Base-by-base conservation (phyloP, 2,888 invertebrate species). In the Deilephila porcellus region DNA sequence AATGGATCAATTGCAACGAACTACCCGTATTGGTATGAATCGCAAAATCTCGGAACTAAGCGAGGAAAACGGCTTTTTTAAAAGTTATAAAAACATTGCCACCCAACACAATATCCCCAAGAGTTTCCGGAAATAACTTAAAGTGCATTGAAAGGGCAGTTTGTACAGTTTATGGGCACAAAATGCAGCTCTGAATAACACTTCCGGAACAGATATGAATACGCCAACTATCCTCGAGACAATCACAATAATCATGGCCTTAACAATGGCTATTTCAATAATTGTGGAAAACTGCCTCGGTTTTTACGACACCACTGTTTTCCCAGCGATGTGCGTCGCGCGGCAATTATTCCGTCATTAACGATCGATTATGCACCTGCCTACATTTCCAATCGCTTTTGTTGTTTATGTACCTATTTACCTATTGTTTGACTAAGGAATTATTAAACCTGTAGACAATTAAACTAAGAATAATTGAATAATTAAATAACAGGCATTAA, bases 311-410 rank as follows among this genome's bases (percentile, higher is more conserved):
- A 64, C 6, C 14, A 70, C 14, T 32, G 34, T 53, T 53, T 32
- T 64, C 29, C 52, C 8, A 2, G 29, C 19, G 1, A 45, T 45
- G 14, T 6, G 45, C 11, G 63, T 32, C 29, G 25, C 4, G 20
- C 52, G 60, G n/a, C 14, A 72, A 72, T 64, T 72, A 72, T 34
- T 53, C 34, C 5, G 56, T 60, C 56, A 72, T 63, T 71, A 63
- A 63, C 62, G 17, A 52, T 29, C 52, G 25, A 63, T 60, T 63
- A 53, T 63, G 20, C n/a, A 60, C 59, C 37, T 60, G 37, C 34
- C 5, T 60, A 37, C 59, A 59, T 71, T 71, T 45, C 45, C 45
- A 45, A 45, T 45, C 14, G 45, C 45, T 45, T 45, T 45, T 45
- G 45, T 45, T 45, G 45, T 45, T 45, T 14, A 45, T 14, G 45